Percentiles rank a stretch among this genome's conserved stretches.
Conservation (phyloP, 2,888 invertebrate genomes). For the Oconnorella tubifera region DNA sequence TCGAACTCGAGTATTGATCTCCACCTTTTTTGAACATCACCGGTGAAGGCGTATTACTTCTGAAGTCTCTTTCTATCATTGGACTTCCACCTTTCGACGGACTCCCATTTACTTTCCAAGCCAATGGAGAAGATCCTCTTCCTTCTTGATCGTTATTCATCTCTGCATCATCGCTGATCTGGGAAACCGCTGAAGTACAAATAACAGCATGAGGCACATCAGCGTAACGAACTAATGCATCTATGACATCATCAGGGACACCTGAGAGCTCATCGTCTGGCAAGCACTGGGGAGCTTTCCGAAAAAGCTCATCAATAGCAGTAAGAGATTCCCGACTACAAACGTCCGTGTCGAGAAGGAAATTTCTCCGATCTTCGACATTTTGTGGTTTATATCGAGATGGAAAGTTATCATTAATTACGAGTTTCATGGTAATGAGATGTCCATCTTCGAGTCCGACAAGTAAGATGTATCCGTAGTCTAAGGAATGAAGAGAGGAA, state of each 20-base stretch:
- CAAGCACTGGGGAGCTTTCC: conserved; percentile 6
- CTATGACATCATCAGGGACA: background rate
- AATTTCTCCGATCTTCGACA: conserved; percentile 16
- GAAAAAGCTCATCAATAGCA: conserved; percentile 14
- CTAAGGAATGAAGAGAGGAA: conserved; percentile 26
- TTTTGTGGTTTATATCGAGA: conserved; percentile 8
- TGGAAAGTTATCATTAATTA: no score
- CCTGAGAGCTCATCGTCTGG: conserved; percentile 14
- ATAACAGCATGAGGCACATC: conserved; percentile 12
- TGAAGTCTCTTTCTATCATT: background rate
- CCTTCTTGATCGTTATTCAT: background rate
- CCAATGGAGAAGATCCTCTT: background rate
- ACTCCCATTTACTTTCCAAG: background rate
- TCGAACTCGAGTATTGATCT: conserved; percentile 3
- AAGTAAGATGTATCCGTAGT: conserved; percentile 34
- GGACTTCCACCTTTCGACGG: background rate
- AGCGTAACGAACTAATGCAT: conserved; percentile 1
- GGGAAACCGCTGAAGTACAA: background rate
- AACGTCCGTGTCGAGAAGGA: conserved; percentile 16
- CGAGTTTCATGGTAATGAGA: conserved; percentile 35
- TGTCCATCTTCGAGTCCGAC: conserved; percentile 37
- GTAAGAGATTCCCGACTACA: background rate
- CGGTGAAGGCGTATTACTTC: conserved; percentile 12
- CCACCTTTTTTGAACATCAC: background rate
- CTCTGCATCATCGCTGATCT: background rate